Conservation (phyloP, 2,888 invertebrate species). For the Chymomyza fuscimana region DNA sequence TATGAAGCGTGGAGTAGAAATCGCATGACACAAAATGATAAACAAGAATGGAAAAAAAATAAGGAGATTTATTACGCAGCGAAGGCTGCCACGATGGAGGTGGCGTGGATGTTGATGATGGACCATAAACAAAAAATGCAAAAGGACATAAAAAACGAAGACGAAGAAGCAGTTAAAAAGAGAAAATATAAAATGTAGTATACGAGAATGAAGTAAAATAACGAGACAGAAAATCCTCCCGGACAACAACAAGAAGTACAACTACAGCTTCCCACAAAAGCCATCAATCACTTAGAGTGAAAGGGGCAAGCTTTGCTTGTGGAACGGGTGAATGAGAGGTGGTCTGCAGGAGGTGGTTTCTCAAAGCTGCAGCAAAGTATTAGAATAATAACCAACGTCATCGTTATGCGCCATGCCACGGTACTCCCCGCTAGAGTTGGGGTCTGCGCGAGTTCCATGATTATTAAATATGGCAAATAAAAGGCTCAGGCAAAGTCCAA, state of each 20-base stretch:
- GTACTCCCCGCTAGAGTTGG: conserved; percentile 8
- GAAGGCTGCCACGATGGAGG: conserved; percentile 31
- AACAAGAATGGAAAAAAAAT: conserved; percentile 68
- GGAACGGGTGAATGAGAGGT: neutral
- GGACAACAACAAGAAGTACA: conserved; percentile 24
- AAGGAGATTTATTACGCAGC: conserved; percentile 72
- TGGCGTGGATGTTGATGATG: conserved; percentile 60
- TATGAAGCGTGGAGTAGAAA: conserved; percentile 47
- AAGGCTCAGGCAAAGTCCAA: conserved; percentile 28
- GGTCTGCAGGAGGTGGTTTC: neutral
- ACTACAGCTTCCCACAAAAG: conserved; percentile 67
- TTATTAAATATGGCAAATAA: conserved; percentile 73
- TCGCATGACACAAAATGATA: conserved; percentile 73
- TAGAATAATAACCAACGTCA: conserved; percentile 71
- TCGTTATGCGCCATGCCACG: conserved; percentile 31
- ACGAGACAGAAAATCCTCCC: conserved; percentile 31
- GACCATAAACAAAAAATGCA: conserved; percentile 67
- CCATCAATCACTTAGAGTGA: conserved; percentile 73
- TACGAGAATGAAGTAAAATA: conserved; percentile 8
- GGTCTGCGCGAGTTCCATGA: conserved; percentile 50
- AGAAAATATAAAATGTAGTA: conserved; percentile 28
- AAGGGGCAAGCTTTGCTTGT: conserved; percentile 64
- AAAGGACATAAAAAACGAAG: conserved; percentile 51
- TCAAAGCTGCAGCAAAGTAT: conserved; percentile 36
- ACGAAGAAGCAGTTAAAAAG: conserved; percentile 33